These are phyloP conservation scores for Protaetia brevitarsis DNA, from an alignment of 1,140 invertebrate species.

Conservation along the genomic window DNA sequence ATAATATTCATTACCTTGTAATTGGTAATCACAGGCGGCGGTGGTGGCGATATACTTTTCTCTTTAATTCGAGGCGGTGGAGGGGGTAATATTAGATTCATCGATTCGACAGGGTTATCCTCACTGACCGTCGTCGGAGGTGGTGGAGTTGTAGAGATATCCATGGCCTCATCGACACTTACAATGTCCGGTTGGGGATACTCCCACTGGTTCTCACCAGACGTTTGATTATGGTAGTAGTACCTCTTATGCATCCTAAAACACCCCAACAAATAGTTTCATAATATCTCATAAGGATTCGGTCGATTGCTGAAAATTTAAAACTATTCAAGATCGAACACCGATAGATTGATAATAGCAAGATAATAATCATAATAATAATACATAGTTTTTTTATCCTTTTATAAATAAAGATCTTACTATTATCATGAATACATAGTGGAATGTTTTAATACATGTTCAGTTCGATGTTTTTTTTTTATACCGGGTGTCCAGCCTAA, in stretches of 20 bases:
- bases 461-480: too few relatives aligned
- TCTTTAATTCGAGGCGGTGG: constrained; percentile 37
- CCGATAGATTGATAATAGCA: background rate
- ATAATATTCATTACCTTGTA: background rate
- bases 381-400: too few relatives aligned
- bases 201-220: constrained; percentile 63
- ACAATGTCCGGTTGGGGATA: constrained; percentile 59
- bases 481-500: too few relatives aligned
- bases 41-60: constrained; percentile 40
- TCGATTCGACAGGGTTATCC: background rate
- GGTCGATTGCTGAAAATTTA: background rate
- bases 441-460: too few relatives aligned
- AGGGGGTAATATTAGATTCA: constrained; percentile 42
- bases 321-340: background rate
- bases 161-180: constrained; percentile 60
- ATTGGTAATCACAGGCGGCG: constrained; percentile 32
- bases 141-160: constrained; percentile 60
- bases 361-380: too few relatives aligned
- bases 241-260: constrained; percentile 68
- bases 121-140: constrained; percentile 39
- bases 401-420: background rate
- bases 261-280: constrained; percentile 40
- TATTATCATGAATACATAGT: too few relatives aligned
- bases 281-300: background rate
- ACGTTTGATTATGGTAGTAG: constrained; percentile 62